Conservation (phyloP, 92 coral and sea anemone genomes). For the Palythoa heliodiscus region DNA sequence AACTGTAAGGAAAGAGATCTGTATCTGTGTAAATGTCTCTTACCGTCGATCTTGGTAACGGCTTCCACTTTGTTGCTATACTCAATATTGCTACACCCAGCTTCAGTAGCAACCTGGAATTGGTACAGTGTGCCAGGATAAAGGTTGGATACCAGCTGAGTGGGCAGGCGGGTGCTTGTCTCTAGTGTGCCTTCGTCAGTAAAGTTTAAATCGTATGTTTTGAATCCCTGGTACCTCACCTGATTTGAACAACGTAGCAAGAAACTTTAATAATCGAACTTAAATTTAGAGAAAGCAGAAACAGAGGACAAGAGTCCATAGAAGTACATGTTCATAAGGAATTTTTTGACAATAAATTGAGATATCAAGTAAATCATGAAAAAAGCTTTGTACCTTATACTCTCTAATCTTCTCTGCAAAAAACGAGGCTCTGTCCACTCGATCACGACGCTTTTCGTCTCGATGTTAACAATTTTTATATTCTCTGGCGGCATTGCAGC, state of each 20-base stretch:
- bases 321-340: too few species aligned
- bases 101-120: slow-evolving; percentile 4
- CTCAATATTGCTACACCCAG: not conserved
- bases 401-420: not conserved
- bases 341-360: too few species aligned
- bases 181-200: not conserved
- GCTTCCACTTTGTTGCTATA: slow-evolving; percentile 5
- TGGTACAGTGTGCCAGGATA: not conserved
- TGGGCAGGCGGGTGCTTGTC: not conserved
- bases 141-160: not conserved
- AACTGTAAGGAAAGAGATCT: too few species aligned
- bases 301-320: too few species aligned
- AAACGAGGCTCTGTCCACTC: not conserved
- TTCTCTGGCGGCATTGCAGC: not conserved
- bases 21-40: not conserved
- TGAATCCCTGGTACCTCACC: slow-evolving; percentile 10
- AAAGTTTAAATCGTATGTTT: not conserved
- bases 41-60: not conserved
- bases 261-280: too few species aligned
- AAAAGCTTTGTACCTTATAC: not conserved
- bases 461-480: not conserved
- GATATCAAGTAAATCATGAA: too few species aligned
- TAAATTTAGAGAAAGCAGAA: too few species aligned
- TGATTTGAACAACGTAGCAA: not conserved
- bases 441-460: not conserved